Evolutionary conservation across 1,140 invertebrate species (phyloP).

Genomic region (Zaprionus gabonicus): DNA sequence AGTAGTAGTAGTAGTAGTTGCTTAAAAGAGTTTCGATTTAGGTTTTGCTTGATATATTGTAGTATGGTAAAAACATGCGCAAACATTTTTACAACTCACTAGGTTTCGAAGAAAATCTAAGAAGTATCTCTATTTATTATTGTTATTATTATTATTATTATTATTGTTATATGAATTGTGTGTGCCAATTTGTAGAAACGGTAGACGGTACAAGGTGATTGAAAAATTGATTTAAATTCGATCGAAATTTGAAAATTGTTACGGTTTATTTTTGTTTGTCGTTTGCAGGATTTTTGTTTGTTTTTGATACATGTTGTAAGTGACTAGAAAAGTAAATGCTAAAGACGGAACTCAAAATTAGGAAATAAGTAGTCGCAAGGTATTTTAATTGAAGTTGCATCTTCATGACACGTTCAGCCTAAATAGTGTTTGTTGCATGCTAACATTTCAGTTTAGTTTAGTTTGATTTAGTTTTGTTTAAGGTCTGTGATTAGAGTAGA

Average conservation of each 20-base stretch:
- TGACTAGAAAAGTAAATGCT: conserved; percentile 26
- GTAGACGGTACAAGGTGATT: conserved; percentile 36
- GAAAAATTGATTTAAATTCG: conserved; percentile 7
- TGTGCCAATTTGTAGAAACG: conserved; percentile 44
- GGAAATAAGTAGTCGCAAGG: conserved; percentile 21
- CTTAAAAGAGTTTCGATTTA: conserved; percentile 57
- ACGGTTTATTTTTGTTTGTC: conserved; percentile 17
- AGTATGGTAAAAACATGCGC: conserved; percentile 72
- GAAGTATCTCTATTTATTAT: conserved; percentile 57
- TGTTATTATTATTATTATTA: conserved; percentile 9
- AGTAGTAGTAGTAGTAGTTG: conserved; percentile 25
- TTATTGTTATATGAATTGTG: conserved; percentile 24
- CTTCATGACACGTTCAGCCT: conserved; percentile 35
- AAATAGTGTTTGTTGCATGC: conserved; percentile 55
- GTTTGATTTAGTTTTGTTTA: conserved; percentile 1
- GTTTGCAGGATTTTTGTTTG: conserved; percentile 7
- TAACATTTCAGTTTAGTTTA: conserved; percentile 32
- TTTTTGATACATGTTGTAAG: conserved; percentile 4
- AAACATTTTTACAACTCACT: conserved; percentile 80
- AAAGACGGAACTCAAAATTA: conserved; percentile 14
- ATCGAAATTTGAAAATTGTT: conserved; percentile 15
- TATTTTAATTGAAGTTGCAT: conserved; percentile 33
- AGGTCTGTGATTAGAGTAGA: conserved; percentile 31
- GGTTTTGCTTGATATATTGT: conserved; percentile 40
- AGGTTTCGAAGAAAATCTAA: conserved; percentile 74